Evolutionary conservation across 2,113 vertebrate species (phyloP).

Genomic region (Scalopus aquaticus): DNA sequence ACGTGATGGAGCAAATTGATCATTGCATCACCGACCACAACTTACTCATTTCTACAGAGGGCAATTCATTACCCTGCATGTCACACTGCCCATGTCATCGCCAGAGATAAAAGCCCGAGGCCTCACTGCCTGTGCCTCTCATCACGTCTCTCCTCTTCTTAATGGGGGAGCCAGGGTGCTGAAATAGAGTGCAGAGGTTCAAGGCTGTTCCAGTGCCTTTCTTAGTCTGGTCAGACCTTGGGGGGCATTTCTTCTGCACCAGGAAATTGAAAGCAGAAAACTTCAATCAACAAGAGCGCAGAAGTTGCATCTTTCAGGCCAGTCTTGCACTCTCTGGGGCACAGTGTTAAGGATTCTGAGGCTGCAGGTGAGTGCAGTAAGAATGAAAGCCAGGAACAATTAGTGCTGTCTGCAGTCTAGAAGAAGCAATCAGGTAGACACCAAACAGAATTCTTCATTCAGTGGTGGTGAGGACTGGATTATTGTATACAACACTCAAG

Average conservation of each 20-base stretch:
- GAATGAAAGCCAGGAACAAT: neutral
- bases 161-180: constrained; percentile 11
- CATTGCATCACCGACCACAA: constrained; percentile 82
- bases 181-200: neutral
- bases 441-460: neutral
- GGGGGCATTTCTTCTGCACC: neutral
- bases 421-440: neutral
- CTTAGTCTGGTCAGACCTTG: neutral
- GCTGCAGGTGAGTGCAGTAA: neutral
- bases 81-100: constrained; percentile 57
- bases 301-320: neutral
- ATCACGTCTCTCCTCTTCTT: neutral
- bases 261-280: constrained; percentile 7
- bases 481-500: neutral
- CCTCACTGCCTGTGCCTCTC: constrained; percentile 45
- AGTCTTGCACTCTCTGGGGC: neutral
- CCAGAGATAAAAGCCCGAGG: constrained; percentile 65
- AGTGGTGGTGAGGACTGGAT: neutral
- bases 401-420: neutral
- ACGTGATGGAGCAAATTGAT: constrained; percentile 83
- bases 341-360: neutral
- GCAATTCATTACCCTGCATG: constrained; percentile 77
- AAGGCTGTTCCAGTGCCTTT: neutral
- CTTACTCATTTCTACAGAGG: constrained; percentile 82
- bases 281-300: constrained; percentile 7